Evolutionary conservation across 2,113 vertebrate species (phyloP).

Genomic region (Nothocercus nigrocapillus): DNA sequence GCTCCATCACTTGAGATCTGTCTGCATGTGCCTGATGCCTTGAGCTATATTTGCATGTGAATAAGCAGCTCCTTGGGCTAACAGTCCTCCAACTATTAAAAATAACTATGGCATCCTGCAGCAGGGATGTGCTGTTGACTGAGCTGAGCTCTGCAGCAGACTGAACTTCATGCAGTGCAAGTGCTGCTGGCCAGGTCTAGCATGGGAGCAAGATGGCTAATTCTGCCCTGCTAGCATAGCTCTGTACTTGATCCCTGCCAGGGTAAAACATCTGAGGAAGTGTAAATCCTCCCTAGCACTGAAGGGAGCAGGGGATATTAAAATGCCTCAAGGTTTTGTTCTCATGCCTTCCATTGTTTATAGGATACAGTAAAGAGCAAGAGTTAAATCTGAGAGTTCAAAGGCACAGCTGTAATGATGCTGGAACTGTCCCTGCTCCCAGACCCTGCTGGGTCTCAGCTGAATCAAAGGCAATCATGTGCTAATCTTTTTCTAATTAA

Average conservation of each 20-base stretch:
- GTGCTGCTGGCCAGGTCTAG: neutral
- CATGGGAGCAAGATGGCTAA: rapidly evolving
- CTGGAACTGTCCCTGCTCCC: neutral
- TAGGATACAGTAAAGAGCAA: neutral
- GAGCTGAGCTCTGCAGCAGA: rapidly evolving
- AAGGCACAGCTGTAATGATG: neutral
- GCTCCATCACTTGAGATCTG: neutral
- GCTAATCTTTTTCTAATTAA: neutral
- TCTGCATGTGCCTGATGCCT: neutral
- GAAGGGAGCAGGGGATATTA: neutral
- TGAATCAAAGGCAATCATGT: neutral
- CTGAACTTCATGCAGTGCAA: neutral
- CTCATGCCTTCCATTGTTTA: rapidly evolving
- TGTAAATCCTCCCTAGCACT: neutral
- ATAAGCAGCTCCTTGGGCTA: neutral
- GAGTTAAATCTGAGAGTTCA: neutral
- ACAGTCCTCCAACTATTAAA: neutral
- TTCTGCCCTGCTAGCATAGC: neutral
- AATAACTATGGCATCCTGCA: rapidly evolving
- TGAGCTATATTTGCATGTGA: neutral
- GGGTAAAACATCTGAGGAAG: neutral
- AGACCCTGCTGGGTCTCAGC: neutral
- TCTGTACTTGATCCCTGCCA: rapidly evolving
- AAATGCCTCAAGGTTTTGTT: neutral
- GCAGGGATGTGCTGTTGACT: neutral